Percentiles rank a stretch among this genome's conserved stretches.
Conservation (phyloP, 2,113 vertebrate species). For the Rhabdornis inornatus region DNA sequence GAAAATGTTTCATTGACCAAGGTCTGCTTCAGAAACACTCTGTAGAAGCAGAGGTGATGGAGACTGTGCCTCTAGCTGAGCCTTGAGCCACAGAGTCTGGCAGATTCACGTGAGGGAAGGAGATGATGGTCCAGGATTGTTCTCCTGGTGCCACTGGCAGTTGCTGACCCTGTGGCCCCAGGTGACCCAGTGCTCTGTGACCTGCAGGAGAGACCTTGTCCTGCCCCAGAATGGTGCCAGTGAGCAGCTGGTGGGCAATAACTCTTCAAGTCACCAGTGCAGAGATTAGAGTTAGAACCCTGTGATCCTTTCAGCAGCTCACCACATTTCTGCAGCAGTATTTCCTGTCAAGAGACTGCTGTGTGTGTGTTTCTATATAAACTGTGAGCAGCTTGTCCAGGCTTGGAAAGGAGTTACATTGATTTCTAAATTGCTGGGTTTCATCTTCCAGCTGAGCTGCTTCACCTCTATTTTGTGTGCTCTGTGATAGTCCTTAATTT, state of each 20-base stretch:
- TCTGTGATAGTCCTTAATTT: not conserved
- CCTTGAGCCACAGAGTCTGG: not conserved
- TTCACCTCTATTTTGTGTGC: not conserved
- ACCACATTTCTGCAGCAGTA: not conserved
- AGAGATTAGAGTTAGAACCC: not conserved
- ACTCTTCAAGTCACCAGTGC: not conserved
- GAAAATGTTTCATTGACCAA: not conserved
- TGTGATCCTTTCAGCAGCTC: not conserved
- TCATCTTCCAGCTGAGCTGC: not conserved
- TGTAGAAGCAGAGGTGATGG: not conserved
- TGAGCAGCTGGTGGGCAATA: not conserved
- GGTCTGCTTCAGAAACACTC: not conserved
- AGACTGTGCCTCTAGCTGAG: not conserved
- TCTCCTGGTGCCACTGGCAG: not conserved
- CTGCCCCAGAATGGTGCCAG: not conserved
- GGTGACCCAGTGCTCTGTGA: accelerated
- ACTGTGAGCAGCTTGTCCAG: not conserved
- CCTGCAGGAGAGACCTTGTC: not conserved
- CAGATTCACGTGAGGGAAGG: accelerated
- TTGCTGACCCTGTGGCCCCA: not conserved
- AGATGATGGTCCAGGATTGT: accelerated
- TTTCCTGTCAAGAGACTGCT: not conserved
- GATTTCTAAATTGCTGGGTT: not conserved
- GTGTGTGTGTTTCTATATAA: not conserved
- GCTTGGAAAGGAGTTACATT: not conserved